Conservation (phyloP, 2,888 invertebrate species). For the Mantis religiosa region DNA sequence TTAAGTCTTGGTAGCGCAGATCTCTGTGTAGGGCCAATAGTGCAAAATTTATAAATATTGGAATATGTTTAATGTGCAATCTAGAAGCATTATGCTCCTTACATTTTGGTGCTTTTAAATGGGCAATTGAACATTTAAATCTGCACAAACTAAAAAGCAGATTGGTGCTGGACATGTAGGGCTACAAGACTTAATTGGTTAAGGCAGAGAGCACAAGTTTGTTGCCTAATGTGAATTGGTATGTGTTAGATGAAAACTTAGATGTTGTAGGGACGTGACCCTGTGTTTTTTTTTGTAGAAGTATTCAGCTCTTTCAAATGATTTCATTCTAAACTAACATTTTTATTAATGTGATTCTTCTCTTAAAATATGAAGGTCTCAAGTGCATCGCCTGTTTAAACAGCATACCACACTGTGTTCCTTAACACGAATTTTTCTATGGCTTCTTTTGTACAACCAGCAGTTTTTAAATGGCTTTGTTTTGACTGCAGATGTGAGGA, state of each 20-base stretch:
- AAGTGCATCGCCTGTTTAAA: slow-evolving; percentile 13
- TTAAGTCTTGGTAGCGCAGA: not conserved
- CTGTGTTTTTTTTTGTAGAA: slow-evolving; percentile 5
- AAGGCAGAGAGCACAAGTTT: not conserved
- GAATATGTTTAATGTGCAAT: not conserved
- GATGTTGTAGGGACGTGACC: slow-evolving; percentile 24
- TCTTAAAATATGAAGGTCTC: not conserved
- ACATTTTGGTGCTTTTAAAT: not conserved
- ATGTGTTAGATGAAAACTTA: slow-evolving; percentile 22
- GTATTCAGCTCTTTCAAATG: slow-evolving; percentile 25
- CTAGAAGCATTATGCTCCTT: not conserved
- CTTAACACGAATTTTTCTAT: slow-evolving; percentile 28
- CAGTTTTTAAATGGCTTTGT: slow-evolving; percentile 13
- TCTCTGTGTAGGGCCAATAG: not conserved
- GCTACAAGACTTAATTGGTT: slow-evolving; percentile 19
- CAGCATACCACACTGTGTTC: slow-evolving; percentile 27
- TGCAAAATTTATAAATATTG: not conserved
- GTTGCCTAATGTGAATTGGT: slow-evolving; percentile 1
- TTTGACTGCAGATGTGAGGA: not conserved
- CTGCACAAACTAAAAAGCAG: not conserved
- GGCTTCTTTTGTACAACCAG: slow-evolving; percentile 25
- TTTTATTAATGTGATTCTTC: slow-evolving; percentile 5
- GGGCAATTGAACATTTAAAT: not conserved
- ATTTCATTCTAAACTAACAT: slow-evolving; percentile 21
- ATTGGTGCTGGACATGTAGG: not conserved